These are phyloP conservation scores for Philopedon plagiatum DNA, from an alignment of 2,888 invertebrate genomes.

Conservation along the genomic window DNA sequence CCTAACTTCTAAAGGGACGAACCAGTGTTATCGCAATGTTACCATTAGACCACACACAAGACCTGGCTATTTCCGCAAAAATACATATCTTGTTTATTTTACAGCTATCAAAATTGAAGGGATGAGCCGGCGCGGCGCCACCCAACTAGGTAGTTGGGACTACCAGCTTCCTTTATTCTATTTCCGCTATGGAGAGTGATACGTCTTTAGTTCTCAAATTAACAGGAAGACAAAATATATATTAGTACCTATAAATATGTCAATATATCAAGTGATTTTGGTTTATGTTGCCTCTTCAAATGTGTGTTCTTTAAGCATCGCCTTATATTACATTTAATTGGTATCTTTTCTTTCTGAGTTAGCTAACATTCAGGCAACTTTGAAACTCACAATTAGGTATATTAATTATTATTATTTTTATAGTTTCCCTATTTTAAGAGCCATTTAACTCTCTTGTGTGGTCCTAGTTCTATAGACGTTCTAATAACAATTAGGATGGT, in stretches of 20 bases:
- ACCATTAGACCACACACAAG: background rate
- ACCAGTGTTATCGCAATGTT: too few species aligned
- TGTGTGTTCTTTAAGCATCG: too few species aligned
- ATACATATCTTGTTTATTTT: background rate
- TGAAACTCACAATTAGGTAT: background rate
- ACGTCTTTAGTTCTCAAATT: background rate
- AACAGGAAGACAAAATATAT: constrained; percentile 9
- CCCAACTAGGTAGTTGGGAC: background rate
- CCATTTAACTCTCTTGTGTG: background rate
- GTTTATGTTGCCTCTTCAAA: background rate
- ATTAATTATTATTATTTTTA: background rate
- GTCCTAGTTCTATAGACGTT: background rate
- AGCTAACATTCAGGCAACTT: too few species aligned
- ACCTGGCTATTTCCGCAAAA: background rate
- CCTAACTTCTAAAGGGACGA: too few species aligned
- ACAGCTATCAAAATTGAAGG: background rate
- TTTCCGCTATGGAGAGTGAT: background rate
- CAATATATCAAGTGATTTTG: background rate
- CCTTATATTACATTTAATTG: too few species aligned
- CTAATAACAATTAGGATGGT: constrained; percentile 1
- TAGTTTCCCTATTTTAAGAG: background rate
- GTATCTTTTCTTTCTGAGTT: too few species aligned
- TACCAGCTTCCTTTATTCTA: background rate
- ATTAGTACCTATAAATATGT: background rate
- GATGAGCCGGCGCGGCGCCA: background rate